These are phyloP conservation scores for Drosophila burlai DNA, from an alignment of 1,140 invertebrate species.

Conservation along the genomic window DNA sequence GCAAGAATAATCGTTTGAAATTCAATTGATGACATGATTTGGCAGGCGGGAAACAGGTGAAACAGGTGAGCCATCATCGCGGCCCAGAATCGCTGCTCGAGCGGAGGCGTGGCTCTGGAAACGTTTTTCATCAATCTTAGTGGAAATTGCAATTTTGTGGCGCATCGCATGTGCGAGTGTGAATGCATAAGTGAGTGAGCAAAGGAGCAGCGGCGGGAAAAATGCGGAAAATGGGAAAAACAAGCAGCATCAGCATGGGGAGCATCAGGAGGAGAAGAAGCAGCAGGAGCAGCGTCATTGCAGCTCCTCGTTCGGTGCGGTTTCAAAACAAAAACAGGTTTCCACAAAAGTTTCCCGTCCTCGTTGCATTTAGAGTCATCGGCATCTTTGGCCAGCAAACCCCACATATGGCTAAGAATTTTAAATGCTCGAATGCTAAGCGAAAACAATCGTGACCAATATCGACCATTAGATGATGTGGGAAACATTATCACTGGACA, in stretches of 20 bases:
- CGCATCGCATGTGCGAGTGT: slow-evolving; percentile 71
- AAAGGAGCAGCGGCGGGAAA: slow-evolving; percentile 12
- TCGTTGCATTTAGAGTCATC: slow-evolving; percentile 40
- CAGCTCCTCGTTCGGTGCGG: slow-evolving; percentile 35
- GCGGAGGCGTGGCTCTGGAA: slow-evolving; percentile 35
- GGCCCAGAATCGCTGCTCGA: neutral
- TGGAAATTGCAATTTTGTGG: slow-evolving; percentile 83
- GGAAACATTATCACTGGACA: neutral
- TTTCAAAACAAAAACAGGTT: slow-evolving; percentile 54
- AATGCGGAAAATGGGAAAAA: slow-evolving; percentile 42
- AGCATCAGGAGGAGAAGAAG: slow-evolving; percentile 4
- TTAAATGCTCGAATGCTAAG: slow-evolving; percentile 31
- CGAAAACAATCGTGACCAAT: neutral
- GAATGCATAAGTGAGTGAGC: slow-evolving; percentile 74
- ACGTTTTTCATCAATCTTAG: slow-evolving; percentile 83
- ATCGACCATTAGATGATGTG: slow-evolving; percentile 22
- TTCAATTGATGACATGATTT: slow-evolving; percentile 84
- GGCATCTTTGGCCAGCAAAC: slow-evolving; percentile 34
- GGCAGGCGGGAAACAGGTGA: slow-evolving; percentile 39
- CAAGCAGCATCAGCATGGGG: slow-evolving; percentile 28
- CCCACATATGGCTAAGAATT: slow-evolving; percentile 43
- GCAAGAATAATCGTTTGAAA: slow-evolving; percentile 81
- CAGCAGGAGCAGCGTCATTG: slow-evolving; percentile 37
- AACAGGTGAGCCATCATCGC: slow-evolving; percentile 42
- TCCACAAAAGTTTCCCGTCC: slow-evolving; percentile 41